phyloP scores from a whole-genome alignment of 2,888 invertebrate genomes.

The Epiblema foenella region DNA sequence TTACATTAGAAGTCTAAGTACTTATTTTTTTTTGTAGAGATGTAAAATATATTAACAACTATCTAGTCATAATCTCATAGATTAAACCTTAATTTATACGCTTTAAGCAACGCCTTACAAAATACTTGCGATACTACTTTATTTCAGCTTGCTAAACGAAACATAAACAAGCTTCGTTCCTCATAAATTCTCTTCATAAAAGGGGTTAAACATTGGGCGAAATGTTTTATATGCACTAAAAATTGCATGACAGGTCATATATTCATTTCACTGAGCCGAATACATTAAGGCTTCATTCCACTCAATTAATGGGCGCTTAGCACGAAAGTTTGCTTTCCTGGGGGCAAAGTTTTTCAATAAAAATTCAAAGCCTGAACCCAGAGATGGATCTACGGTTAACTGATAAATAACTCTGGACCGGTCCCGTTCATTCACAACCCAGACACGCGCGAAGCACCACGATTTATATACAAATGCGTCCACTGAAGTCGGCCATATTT shows the following conservation, averaged over 20 bases:
- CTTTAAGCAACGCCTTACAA: constrained; percentile 9
- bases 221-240: constrained; percentile 44
- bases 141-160: constrained; percentile 34
- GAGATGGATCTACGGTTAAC: constrained; percentile 71
- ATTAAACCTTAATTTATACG: constrained; percentile 8
- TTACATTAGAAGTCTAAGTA: too few species aligned
- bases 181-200: constrained; percentile 39
- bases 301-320: constrained; percentile 40
- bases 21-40: too few species aligned
- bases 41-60: neutral
- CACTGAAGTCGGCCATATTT: constrained; percentile 78
- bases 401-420: constrained; percentile 69
- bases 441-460: constrained; percentile 72
- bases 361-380: constrained; percentile 62
- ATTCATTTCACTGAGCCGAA: constrained; percentile 42
- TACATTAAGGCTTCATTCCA: constrained; percentile 38
- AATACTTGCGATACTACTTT: constrained; percentile 22
- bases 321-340: constrained; percentile 38
- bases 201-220: constrained; percentile 25
- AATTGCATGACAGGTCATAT: constrained; percentile 43
- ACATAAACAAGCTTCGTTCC: constrained; percentile 39
- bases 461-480: constrained; percentile 82
- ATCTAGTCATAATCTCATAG: neutral
- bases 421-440: constrained; percentile 65
- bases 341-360: constrained; percentile 67